Evolutionary conservation across 2,797 vertebrate genomes (phyloP), one percentile per base, ranked within the genome.

Genomic region (Nannoperca obscura): DNA sequence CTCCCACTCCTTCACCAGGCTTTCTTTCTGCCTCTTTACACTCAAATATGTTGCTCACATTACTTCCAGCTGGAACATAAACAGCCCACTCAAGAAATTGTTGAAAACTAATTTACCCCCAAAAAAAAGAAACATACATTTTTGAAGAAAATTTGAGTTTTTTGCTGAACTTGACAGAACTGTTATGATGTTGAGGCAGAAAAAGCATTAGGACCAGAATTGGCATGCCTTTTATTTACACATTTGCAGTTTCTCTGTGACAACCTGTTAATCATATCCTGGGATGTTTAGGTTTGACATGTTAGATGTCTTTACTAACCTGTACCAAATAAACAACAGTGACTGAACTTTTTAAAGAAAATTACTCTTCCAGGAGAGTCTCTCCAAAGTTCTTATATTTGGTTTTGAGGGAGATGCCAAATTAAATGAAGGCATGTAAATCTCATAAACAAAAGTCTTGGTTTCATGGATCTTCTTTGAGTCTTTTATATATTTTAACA

Each of bases 21-120:
- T 75, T 72, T 76, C 83, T 74, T 72, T 89, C 79, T 89, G 64
- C 85, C 84, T 85, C 76, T 77, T 89, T 83, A 86, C 80, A 53
- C 85, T 87, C 71, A 82, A 73, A 92, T 85, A 78, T 87, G 82
- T 81, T 82, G 78, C 88, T 84, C 76, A 86, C 82, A 93, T 88
- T 83, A 91, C 89, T 93, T 88, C 86, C 90, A 91, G 87, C 88
- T 91, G 87, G 76, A 84, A 71, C 70, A 19, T 14, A 81, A 84
- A 89, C 55, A 73, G 40, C 32, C 36, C 40, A 32, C 68, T 79
- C 38, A 67, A 69, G 47, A 77, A 74, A 77, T 71, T 72, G 50
- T 74, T 77, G 17, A 72, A 42, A 76, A 70, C 38, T 42, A 19
- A 69, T 73, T 72, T 59, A 32, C 12, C 57, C 57, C 71, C 59